Base-by-base conservation (phyloP, 2,113 vertebrate species). In the Brachyhypopomus gauderio region DNA sequence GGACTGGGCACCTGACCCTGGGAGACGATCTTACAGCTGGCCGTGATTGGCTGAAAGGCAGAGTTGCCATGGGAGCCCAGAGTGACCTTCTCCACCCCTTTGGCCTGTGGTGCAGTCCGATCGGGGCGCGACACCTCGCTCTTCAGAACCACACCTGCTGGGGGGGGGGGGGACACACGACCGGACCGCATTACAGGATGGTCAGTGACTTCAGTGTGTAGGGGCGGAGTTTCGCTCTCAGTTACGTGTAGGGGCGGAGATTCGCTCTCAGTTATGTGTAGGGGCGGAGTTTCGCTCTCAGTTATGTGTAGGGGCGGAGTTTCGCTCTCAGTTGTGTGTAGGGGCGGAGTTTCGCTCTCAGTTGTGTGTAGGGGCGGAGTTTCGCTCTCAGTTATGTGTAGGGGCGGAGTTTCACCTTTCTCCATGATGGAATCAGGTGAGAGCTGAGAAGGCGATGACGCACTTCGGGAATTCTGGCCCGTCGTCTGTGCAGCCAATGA, bases 21-120 rank as follows among this genome's bases (percentile, higher is more conserved):
- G 19, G 98, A 95, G 71, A 97, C 92, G 85, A 99, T 98, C 92
- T 99, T 99, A 89, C 97, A 99, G 93, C 97, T 99, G 67, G 96
- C 94, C 72, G 96, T 97, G 90, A 99, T 98, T 67, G 98, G 97
- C 88, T 99, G 98, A 90, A 99, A 99, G 81, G 98, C 97, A n/a
- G 98, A 99, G 93, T 96, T 98, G 87, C 96, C 92, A 82, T 98
- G 97, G 88, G 96, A 97, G 87, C 96, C 96, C 85, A 99, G 93
- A 56, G 94, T 91, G 81, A 97, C 93, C 89, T 96, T 97, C 87
- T 98, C 97, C 25, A 94, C 62, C 6, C 85, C 85, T 90, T 93
- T 93, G 80, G 95, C 91, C 85, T 96, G 95, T 73, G 96, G 96
- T 55, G 95, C 95, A 75, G 96, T 96, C 87, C 95, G 94, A 80